Conservation (phyloP, 2,113 vertebrate species). For the Malaclemys terrapin region DNA sequence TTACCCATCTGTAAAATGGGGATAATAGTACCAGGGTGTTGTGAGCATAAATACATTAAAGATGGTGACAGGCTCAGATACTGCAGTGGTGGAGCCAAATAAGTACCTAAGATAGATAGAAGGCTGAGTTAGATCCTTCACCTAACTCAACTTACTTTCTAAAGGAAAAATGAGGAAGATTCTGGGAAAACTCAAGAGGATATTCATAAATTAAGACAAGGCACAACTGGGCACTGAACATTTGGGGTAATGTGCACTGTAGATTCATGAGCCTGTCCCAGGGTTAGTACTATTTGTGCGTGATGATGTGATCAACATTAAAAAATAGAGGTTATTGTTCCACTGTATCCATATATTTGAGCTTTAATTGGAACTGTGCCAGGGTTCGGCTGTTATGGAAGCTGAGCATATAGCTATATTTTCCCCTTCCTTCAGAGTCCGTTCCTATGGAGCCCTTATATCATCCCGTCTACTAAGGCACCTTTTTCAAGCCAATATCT, state of each 20-base stretch:
- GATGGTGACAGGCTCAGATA: neutral
- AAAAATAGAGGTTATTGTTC: neutral
- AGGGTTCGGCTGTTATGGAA: neutral
- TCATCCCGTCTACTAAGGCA: neutral
- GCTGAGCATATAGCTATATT: neutral
- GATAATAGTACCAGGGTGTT: neutral
- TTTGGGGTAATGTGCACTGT: neutral
- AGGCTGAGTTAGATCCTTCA: neutral
- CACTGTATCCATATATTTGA: neutral
- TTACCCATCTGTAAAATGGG: neutral
- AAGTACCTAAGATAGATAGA: neutral
- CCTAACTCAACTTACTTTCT: neutral
- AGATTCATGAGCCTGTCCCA: rapidly evolving
- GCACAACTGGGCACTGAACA: neutral
- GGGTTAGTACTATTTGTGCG: neutral
- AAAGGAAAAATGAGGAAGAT: neutral
- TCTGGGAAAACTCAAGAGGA: neutral
- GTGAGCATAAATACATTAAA: neutral
- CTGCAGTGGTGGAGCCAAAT: neutral
- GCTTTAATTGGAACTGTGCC: neutral
- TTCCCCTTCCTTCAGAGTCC: neutral
- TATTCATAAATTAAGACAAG: neutral
- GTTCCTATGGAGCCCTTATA: neutral
- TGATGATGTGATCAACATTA: neutral
- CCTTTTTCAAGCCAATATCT: conserved; percentile 48